Evolutionary conservation across 2,888 invertebrate genomes (phyloP).

Genomic region (Nemotelus pantherinus): DNA sequence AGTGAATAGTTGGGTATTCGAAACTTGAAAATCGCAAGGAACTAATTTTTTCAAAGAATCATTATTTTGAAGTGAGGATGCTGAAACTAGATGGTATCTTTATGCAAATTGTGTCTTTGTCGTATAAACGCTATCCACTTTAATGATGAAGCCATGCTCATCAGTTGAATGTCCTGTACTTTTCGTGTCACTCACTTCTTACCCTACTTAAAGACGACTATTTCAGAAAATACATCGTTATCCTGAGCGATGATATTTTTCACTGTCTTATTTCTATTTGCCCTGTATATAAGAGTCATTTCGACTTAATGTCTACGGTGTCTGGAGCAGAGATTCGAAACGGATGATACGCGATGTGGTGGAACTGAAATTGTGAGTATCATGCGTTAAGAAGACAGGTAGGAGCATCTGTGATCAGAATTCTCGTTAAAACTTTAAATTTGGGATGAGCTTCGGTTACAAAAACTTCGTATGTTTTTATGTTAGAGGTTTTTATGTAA

Average conservation of each 20-base stretch:
- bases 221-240: conserved; percentile 18
- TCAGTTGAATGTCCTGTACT: conserved; percentile 16
- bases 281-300: background rate
- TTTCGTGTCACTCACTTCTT: background rate
- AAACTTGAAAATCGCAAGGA: too few species aligned
- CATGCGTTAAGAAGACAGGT: background rate
- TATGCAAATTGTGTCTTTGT: conserved; percentile 6
- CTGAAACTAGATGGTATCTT: background rate
- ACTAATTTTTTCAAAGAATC: too few species aligned
- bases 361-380: background rate
- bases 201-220: background rate
- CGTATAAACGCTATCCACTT: background rate
- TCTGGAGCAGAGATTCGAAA: background rate
- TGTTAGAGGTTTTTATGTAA: too few species aligned
- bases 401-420: too few species aligned
- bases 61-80: background rate
- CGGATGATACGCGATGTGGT: background rate
- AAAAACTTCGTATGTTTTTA: too few species aligned
- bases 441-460: too few species aligned
- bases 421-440: too few species aligned
- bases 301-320: background rate
- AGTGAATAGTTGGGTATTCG: too few species aligned
- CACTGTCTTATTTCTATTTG: background rate
- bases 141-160: background rate
- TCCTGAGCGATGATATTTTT: conserved; percentile 18